Evolutionary conservation across 2,113 vertebrate species (phyloP).

Genomic region (Tyto alba): DNA sequence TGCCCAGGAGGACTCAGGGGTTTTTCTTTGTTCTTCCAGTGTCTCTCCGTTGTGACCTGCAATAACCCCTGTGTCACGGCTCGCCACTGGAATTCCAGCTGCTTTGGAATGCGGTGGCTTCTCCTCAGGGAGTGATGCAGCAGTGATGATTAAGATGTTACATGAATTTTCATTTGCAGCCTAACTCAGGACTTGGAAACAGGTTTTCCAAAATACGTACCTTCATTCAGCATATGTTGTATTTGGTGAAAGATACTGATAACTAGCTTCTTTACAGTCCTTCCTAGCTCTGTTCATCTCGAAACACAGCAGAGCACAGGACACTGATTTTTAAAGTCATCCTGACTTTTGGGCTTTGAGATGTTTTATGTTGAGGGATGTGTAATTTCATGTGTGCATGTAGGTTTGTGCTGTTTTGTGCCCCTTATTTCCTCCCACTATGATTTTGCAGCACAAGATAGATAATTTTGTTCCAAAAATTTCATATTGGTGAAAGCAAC

Average conservation of each 20-base stretch:
- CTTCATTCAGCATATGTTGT: not conserved
- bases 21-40: conserved; percentile 20
- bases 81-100: conserved; percentile 8
- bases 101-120: conserved; percentile 6
- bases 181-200: not conserved
- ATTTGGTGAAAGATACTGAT: not conserved
- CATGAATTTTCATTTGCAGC: not conserved
- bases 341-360: not conserved
- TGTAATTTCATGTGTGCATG: not conserved
- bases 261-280: not conserved
- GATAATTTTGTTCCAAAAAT: not conserved
- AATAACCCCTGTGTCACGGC: not conserved
- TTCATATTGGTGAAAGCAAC: not conserved
- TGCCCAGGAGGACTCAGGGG: not conserved
- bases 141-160: not conserved
- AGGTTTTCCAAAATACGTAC: not conserved
- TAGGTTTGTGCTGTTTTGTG: not conserved
- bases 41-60: conserved; percentile 16
- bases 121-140: conserved; percentile 11
- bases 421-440: not conserved
- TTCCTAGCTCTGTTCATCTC: not conserved
- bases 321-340: not conserved
- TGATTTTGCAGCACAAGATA: not conserved
- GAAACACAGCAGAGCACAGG: not conserved
- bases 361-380: not conserved